These are phyloP conservation scores for Dasysyrphus tricinctus DNA, from an alignment of 2,888 invertebrate genomes.

Conservation along the genomic window DNA sequence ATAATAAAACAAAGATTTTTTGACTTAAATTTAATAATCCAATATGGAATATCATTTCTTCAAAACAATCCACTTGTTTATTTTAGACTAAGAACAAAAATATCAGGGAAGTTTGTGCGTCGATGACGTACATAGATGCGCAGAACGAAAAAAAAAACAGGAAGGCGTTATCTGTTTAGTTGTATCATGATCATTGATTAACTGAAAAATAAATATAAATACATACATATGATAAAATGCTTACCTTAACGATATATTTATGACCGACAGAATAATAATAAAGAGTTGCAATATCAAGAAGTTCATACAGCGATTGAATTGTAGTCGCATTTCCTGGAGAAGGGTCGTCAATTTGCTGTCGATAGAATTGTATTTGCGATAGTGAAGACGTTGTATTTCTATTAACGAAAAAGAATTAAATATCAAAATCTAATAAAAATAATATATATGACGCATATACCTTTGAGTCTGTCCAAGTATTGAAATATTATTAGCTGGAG, in stretches of 20 bases:
- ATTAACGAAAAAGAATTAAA: slow-evolving; percentile 9
- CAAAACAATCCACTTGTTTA: too few species aligned
- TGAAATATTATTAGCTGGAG: slow-evolving; percentile 80
- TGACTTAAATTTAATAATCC: too few species aligned
- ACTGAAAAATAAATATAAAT: not conserved
- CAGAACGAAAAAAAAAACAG: too few species aligned
- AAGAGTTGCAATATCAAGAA: slow-evolving; percentile 81
- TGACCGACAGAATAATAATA: slow-evolving; percentile 83
- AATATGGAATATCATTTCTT: too few species aligned
- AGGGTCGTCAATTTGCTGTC: slow-evolving; percentile 70
- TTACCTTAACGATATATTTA: slow-evolving; percentile 82
- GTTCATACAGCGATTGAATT: slow-evolving; percentile 80
- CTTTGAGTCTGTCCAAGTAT: slow-evolving; percentile 80
- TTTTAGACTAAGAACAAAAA: too few species aligned
- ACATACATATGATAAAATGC: not conserved
- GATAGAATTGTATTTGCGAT: slow-evolving; percentile 76
- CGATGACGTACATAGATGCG: too few species aligned
- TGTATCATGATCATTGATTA: too few species aligned
- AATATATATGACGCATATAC: slow-evolving; percentile 70
- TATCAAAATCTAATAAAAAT: not conserved
- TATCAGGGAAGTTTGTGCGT: too few species aligned
- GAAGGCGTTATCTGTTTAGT: too few species aligned
- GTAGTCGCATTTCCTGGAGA: slow-evolving; percentile 78
- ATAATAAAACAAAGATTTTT: too few species aligned
- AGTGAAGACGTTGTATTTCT: slow-evolving; percentile 64